A percentile compares a stretch with the other conserved stretches of the same genome.
phyloP scores from a whole-genome alignment of 2,888 invertebrate species.

The Lochmaea capreae region DNA sequence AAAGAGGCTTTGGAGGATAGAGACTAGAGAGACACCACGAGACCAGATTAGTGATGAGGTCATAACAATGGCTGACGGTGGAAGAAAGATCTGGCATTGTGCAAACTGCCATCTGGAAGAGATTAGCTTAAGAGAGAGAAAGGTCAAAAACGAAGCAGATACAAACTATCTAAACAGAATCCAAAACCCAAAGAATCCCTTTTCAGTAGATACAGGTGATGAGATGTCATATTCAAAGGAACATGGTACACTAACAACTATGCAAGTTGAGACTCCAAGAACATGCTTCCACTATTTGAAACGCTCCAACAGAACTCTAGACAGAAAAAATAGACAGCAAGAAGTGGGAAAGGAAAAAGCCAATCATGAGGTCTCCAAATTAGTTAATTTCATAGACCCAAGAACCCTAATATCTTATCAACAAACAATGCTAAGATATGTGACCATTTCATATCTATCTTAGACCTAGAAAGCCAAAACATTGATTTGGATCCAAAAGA shows the following conservation, averaged over 20 bases:
- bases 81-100: conserved; percentile 5
- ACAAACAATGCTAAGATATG: too few relatives aligned
- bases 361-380: too few relatives aligned
- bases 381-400: too few relatives aligned
- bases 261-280: conserved; percentile 32
- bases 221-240: conserved; percentile 34
- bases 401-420: too few relatives aligned
- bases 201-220: background rate
- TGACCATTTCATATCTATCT: too few relatives aligned
- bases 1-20: too few relatives aligned
- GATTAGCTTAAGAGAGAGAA: background rate
- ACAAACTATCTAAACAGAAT: conserved; percentile 19
- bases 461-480: too few relatives aligned
- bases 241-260: conserved; percentile 24
- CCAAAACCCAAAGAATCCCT: conserved; percentile 26
- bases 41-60: conserved; percentile 8
- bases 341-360: background rate
- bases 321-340: conserved; percentile 26
- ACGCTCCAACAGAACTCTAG: conserved; percentile 34
- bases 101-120: conserved; percentile 29
- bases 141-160: conserved; percentile 2
- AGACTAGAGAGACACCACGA: background rate
- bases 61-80: conserved; percentile 25
- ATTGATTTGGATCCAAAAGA: too few relatives aligned
- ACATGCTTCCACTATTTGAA: conserved; percentile 34